Conservation (phyloP, 2,888 invertebrate species). For the Caenorhabditis doughertyi region DNA sequence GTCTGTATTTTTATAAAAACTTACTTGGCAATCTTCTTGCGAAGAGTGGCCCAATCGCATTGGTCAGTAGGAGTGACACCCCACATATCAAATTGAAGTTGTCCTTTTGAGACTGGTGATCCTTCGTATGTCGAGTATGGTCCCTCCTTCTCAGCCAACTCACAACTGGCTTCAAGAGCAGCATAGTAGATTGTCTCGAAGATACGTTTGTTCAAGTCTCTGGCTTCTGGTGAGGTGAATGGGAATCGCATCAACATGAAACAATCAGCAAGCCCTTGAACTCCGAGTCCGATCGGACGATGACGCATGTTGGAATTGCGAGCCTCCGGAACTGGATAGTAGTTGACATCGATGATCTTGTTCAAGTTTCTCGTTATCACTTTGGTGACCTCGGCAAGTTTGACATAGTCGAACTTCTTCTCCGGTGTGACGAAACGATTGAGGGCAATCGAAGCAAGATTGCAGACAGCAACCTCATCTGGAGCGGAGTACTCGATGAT, state of each 20-base stretch:
- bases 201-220: slow-evolving; percentile 92
- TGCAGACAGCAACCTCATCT: slow-evolving; percentile 91
- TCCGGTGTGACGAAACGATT: slow-evolving; percentile 93
- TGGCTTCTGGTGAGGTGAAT: slow-evolving; percentile 92
- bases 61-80: slow-evolving; percentile 86
- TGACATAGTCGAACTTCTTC: slow-evolving; percentile 90
- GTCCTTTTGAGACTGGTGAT: slow-evolving; percentile 94
- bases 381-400: slow-evolving; percentile 88
- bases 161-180: slow-evolving; percentile 96
- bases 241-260: slow-evolving; percentile 94
- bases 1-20: too few species aligned
- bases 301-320: slow-evolving; percentile 89
- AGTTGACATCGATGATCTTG: slow-evolving; percentile 97
- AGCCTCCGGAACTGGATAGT: slow-evolving; percentile 93
- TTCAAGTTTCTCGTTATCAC: slow-evolving; percentile 92
- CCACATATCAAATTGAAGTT: slow-evolving; percentile 99
- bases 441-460: slow-evolving; percentile 96
- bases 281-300: slow-evolving; percentile 90
- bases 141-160: slow-evolving; percentile 89
- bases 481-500: slow-evolving; percentile 91
- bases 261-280: slow-evolving; percentile 97
- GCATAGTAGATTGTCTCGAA: slow-evolving; percentile 98
- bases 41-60: slow-evolving; percentile 93
- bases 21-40: slow-evolving; percentile 89
- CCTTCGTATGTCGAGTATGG: slow-evolving; percentile 94